Percentiles rank a stretch among this genome's conserved stretches.
These are phyloP conservation scores for Acipenser oxyrinchus DNA, from an alignment of 2,797 vertebrate genomes.

Conservation along the genomic window DNA sequence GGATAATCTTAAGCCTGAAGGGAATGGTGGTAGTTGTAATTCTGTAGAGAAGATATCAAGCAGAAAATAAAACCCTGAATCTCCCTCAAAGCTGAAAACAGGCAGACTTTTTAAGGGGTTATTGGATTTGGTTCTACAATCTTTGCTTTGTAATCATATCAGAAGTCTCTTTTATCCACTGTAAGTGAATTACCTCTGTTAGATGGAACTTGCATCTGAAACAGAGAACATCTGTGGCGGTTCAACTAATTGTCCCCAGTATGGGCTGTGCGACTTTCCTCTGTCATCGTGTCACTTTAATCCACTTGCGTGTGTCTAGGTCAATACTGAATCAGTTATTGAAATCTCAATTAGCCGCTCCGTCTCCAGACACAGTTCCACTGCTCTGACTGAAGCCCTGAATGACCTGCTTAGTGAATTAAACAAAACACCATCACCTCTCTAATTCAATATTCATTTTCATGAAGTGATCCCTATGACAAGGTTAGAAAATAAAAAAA, in stretches of 20 bases:
- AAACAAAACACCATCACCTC: slow-evolving; percentile 36
- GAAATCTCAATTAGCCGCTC: slow-evolving; percentile 42
- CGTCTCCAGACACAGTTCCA: slow-evolving; percentile 32
- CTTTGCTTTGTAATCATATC: slow-evolving; percentile 3
- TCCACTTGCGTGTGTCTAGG: neutral
- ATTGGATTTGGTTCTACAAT: neutral
- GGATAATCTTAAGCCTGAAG: neutral
- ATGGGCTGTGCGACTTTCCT: neutral
- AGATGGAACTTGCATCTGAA: neutral
- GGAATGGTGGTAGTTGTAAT: neutral
- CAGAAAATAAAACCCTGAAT: neutral
- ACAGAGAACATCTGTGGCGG: neutral
- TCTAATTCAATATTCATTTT: slow-evolving; percentile 48
- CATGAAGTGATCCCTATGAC: slow-evolving; percentile 46
- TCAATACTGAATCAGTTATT: slow-evolving; percentile 34
- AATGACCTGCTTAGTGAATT: slow-evolving; percentile 49
- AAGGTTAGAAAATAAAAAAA: slow-evolving; percentile 29
- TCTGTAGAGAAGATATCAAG: no score
- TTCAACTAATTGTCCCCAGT: neutral
- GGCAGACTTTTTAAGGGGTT: neutral
- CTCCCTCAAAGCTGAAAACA: neutral
- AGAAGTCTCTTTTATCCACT: neutral
- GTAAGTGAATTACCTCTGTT: neutral
- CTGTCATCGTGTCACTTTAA: slow-evolving; percentile 10
- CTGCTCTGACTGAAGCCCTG: slow-evolving; percentile 40